Evolutionary conservation across 2,113 vertebrate species (phyloP).

Genomic region (Semicossyphus pulcher): DNA sequence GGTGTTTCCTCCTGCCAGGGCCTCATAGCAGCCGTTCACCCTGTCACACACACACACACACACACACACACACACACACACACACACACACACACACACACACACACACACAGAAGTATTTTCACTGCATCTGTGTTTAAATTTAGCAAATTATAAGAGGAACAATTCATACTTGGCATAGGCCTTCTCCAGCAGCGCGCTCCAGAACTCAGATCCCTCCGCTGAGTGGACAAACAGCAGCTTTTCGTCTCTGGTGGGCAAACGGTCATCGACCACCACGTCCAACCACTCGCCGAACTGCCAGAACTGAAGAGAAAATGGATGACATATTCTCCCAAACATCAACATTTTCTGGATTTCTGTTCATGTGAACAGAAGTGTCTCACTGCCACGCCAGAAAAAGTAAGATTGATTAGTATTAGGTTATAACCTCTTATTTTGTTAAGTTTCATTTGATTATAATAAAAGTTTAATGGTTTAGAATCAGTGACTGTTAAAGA

Average conservation of each 20-base stretch:
- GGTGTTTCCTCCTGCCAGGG: constrained; percentile 90
- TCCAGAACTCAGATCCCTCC: constrained; percentile 84
- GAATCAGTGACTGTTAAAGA: too few species aligned
- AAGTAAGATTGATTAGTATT: too few species aligned
- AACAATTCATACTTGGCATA: constrained; percentile 77
- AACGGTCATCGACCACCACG: constrained; percentile 83
- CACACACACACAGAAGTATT: not conserved
- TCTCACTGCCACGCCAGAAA: too few species aligned
- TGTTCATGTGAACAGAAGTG: too few species aligned
- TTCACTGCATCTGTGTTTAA: not conserved
- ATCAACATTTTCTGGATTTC: too few species aligned
- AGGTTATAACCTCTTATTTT: too few species aligned
- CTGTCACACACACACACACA: constrained; percentile 66
- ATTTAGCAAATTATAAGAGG: not conserved
- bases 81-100: not conserved
- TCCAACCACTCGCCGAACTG: constrained; percentile 85
- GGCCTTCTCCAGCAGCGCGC: constrained; percentile 80
- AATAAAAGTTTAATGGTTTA: too few species aligned
- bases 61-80: not conserved
- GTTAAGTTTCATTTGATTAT: too few species aligned
- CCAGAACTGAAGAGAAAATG: constrained; percentile 80
- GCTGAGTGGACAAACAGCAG: constrained; percentile 85
- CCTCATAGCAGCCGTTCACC: constrained; percentile 90
- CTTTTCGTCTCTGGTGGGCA: constrained; percentile 81
- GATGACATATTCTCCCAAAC: too few species aligned